Percentiles rank a stretch among this genome's conserved stretches.
Evolutionary conservation across 2,113 vertebrate species (phyloP).

Genomic region (Thalassarche chlororhynchos): DNA sequence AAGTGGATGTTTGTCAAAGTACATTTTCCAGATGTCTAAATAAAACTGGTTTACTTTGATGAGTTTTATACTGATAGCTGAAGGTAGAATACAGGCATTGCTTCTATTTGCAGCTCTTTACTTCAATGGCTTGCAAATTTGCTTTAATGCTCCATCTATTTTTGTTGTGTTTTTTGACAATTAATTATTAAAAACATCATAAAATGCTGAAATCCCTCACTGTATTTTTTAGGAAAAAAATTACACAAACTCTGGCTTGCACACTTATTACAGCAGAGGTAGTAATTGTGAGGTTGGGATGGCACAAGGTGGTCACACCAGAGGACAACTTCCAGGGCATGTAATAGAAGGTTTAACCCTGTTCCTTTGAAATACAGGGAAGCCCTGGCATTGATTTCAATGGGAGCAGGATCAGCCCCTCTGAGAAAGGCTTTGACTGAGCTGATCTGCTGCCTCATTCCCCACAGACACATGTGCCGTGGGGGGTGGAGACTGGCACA

Average conservation of each 20-base stretch:
- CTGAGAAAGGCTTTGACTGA: background rate
- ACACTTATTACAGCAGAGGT: background rate
- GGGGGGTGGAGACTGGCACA: background rate
- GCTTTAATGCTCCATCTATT: slow-evolving; percentile 22
- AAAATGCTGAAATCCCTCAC: background rate
- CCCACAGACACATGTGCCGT: background rate
- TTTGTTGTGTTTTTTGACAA: slow-evolving; percentile 17
- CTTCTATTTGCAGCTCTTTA: slow-evolving; percentile 55
- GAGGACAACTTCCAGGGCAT: background rate
- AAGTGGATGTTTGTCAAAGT: slow-evolving; percentile 72
- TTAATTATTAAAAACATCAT: slow-evolving; percentile 34
- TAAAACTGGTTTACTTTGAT: slow-evolving; percentile 72
- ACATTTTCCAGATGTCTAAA: slow-evolving; percentile 75
- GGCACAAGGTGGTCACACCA: background rate
- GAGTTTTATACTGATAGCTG: slow-evolving; percentile 60
- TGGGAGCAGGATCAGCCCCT: background rate
- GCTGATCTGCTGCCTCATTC: background rate
- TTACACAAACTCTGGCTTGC: background rate
- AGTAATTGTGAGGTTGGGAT: background rate
- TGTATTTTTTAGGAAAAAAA: background rate
- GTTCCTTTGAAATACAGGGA: background rate
- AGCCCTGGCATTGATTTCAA: background rate
- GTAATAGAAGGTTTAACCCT: background rate
- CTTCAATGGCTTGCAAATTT: slow-evolving; percentile 36
- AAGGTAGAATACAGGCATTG: background rate